Evolutionary conservation across 1,140 invertebrate species (phyloP).

Genomic region (Geopemphigus sp.): DNA sequence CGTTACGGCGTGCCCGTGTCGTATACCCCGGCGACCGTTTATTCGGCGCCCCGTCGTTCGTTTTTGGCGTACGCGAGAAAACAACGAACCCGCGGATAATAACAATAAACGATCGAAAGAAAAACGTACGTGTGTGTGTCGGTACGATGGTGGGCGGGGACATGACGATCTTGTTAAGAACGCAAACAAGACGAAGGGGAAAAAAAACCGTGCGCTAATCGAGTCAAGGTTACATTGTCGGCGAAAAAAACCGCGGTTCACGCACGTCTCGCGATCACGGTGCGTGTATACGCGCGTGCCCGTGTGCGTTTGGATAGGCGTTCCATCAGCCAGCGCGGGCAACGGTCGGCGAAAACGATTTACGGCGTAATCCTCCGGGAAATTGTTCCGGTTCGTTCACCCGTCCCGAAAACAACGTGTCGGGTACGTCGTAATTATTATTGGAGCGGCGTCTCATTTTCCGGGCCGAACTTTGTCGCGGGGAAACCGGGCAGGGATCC

Average conservation of each 20-base stretch:
- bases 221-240: conserved; percentile 28
- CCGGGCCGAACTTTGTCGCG: too few species aligned
- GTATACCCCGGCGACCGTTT: too few species aligned
- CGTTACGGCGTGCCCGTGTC: too few species aligned
- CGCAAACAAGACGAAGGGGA: neutral
- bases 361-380: neutral
- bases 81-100: neutral
- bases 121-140: too few species aligned
- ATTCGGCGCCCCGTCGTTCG: neutral
- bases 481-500: too few species aligned
- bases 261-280: conserved; percentile 10
- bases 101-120: neutral
- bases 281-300: too few species aligned
- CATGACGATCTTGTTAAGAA: conserved; percentile 32
- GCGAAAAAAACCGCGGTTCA: neutral
- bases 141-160: too few species aligned
- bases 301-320: conserved; percentile 12
- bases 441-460: too few species aligned
- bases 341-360: conserved; percentile 8
- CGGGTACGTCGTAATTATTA: too few species aligned
- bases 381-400: too few species aligned
- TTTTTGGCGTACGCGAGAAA: neutral
- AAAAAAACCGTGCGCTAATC: conserved; percentile 47
- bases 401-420: too few species aligned
- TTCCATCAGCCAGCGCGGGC: too few species aligned